phyloP scores from a whole-genome alignment of 2,113 vertebrate genomes.

The Telmatochromis sp. region DNA sequence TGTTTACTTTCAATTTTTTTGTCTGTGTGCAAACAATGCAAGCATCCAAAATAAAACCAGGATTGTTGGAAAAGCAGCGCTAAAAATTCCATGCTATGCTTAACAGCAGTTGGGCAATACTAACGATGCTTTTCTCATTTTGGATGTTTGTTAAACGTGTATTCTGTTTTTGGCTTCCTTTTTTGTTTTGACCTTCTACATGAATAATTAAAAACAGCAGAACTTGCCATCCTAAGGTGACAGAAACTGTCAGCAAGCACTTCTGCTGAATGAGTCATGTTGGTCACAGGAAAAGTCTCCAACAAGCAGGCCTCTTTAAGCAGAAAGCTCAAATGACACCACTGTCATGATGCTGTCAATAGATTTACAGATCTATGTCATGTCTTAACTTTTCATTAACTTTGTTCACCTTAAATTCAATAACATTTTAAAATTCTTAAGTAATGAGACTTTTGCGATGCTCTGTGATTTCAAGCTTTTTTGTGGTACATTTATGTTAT shows the following conservation, averaged over 20 bases:
- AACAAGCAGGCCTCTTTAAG: neutral
- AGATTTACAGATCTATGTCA: neutral
- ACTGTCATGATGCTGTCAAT: neutral
- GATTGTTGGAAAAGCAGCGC: neutral
- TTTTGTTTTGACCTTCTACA: neutral
- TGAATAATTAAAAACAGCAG: neutral
- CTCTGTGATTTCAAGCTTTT: neutral
- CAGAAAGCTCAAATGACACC: neutral
- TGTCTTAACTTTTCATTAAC: neutral
- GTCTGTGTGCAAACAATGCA: neutral
- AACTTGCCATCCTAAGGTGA: neutral
- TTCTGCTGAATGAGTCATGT: neutral
- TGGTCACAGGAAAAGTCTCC: neutral
- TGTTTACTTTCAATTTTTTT: neutral
- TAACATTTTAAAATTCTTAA: neutral
- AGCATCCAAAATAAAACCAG: neutral
- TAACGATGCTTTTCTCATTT: neutral
- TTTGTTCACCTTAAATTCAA: neutral
- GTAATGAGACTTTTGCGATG: neutral
- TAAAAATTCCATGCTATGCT: neutral
- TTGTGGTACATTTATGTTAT: neutral
- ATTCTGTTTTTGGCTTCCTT: neutral
- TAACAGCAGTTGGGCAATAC: neutral
- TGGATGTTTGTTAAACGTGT: neutral
- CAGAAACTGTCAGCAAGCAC: neutral